Evolutionary conservation across 2,113 vertebrate species (phyloP), one percentile per base, ranked within the genome.

Genomic region (Phoxinus phoxinus): DNA sequence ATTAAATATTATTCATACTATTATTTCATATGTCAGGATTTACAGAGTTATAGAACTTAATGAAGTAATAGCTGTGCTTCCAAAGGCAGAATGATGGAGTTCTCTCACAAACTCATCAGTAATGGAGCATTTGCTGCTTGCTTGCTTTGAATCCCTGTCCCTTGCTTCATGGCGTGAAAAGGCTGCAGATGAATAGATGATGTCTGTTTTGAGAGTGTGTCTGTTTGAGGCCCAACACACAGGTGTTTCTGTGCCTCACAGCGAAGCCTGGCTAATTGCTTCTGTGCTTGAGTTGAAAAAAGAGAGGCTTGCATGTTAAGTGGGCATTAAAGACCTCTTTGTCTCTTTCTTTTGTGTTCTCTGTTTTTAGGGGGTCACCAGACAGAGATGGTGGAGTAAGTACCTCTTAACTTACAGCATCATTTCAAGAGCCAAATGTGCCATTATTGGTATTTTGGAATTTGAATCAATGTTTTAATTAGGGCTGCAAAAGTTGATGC

Each of bases 351-450:
- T 85, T 85, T 56, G 25, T 83, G 76, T 37, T 74, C 27, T 69
- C 91, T 84, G 91, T 86, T 90, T 93, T 79, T 94, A 99, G 98
- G 85, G 98, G 98, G 86, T 99, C 98, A 0, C 98, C 98, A 0
- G 98, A 99, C 93, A 95, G 97, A 95, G 98, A 99, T 2, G 95
- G 95, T 88, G 95, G 95, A 88, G 98, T 99, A 96, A 99, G 98
- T 99, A 95, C 86, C 48, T 23, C 0, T 84, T 79, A 21, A n/a
- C 6, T 44, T 63, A 11, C 30, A 77, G 48, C 9, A 32, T 56
- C 2, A 7, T 69, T 82, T 51, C 12, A 83, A 71, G 46, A 53
- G 27, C 5, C 21, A 17, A 51, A n/a, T 35, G 6, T 58, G 75
- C 17, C 37, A 73, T 61, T 25, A 27, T 67, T 48, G 77, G 12